These are phyloP conservation scores for Morelia viridis DNA, from an alignment of 2,797 vertebrate species.

Conservation along the genomic window DNA sequence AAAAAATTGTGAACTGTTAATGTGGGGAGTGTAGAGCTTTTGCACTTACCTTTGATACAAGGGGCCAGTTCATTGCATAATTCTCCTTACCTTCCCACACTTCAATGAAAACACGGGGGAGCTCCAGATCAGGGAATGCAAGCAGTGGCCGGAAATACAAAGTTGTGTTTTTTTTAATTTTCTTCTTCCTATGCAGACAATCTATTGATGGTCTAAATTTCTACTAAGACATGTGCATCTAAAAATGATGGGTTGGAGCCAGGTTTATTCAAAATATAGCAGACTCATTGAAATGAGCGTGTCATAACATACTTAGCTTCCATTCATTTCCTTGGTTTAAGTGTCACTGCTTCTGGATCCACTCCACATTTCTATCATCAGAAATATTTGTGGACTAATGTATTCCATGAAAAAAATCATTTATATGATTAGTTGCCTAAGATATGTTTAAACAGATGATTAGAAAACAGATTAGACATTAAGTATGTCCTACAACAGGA, in stretches of 20 bases:
- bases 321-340: neutral
- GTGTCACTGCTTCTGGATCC: neutral
- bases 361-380: neutral
- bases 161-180: neutral
- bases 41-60: neutral
- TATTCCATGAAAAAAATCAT: neutral
- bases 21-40: neutral
- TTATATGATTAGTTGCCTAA: neutral
- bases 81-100: neutral
- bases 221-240: neutral
- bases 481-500: neutral
- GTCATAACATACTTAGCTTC: neutral
- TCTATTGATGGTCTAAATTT: neutral
- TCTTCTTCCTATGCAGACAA: neutral
- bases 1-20: neutral
- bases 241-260: neutral
- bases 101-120: neutral
- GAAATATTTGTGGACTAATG: neutral
- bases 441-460: neutral
- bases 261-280: neutral
- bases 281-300: neutral
- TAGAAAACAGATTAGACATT: neutral
- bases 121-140: neutral
- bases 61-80: neutral
- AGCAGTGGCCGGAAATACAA: neutral